Evolutionary conservation across 53 echinoderm and acorn worm species (phyloP), one percentile per base, ranked within the genome.

Genomic region (Holothuria scabra): DNA sequence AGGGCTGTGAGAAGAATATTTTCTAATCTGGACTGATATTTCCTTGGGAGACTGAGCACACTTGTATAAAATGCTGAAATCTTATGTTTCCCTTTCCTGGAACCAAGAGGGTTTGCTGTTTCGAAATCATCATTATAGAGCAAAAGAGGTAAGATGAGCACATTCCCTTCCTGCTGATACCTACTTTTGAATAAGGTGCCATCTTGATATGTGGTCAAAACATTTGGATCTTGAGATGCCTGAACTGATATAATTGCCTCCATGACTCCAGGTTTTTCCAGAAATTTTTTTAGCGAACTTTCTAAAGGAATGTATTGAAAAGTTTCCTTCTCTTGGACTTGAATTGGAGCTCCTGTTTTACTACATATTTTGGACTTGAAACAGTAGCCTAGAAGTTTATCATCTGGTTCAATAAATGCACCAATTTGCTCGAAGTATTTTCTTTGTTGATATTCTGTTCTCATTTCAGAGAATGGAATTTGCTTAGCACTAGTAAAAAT

Each of bases 171-270:
- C 63, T 74, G 13, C 34, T 20, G 38, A 1, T 48, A 41, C 66
- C 5, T 26, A 66, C 28, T 80, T 48, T 88, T 82, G 60, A 63
- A 88, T 59, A 60, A 87, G 1, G 29, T 13, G 16, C 91, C 91
- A 91, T 91, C 91, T 61, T 82, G 80, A 52, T 81, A 91, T 64
- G 82, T 72, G 30, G 55, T n/a, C 49, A 88, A 57, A 8, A 91
- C 52, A 71, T 71, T 37, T 44, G 41, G 41, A 41, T 85, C 62
- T 35, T 85, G 66, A 56, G 87, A 87, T 57, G 58, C 5, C 25
- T 41, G 58, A 13, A 46, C 29, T 12, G 60, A 57, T 41, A 85
- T 56, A 59, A 87, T 85, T 28, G 61, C 48, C 0, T 79, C 64
- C 91, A 85, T 82, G 3, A 81, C 46, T 33, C 85, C 85, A 81